A percentile compares a stretch with the other conserved stretches of the same genome.
phyloP scores from a whole-genome alignment of 2,888 invertebrate species.

The Diadegma fenestrale region DNA sequence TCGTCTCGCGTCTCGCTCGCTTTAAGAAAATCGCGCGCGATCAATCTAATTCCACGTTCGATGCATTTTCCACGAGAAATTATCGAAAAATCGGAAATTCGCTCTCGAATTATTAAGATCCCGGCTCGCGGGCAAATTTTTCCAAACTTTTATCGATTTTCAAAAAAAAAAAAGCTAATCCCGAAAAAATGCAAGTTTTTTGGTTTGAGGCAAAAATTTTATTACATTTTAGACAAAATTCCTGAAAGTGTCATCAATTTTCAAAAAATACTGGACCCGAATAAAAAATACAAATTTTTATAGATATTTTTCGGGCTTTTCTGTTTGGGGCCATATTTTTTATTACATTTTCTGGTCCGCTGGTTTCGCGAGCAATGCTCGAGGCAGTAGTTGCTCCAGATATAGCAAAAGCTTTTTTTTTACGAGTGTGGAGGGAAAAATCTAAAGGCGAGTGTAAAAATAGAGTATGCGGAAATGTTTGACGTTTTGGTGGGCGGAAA shows the following conservation, averaged over 20 bases:
- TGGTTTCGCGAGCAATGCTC: conserved; percentile 13
- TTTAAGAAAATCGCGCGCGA: neutral
- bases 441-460: conserved; percentile 41
- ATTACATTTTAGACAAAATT: too few species aligned
- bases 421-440: conserved; percentile 34
- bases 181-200: too few species aligned
- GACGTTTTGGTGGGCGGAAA: conserved; percentile 33
- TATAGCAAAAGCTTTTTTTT: conserved; percentile 36
- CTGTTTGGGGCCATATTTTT: neutral
- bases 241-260: too few species aligned
- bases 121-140: too few species aligned
- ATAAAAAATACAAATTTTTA: neutral
- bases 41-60: conserved; percentile 22
- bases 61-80: neutral
- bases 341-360: neutral
- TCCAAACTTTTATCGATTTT: too few species aligned
- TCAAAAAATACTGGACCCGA: neutral
- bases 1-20: conserved; percentile 8
- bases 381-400: conserved; percentile 22
- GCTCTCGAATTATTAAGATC: neutral
- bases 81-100: neutral
- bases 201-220: too few species aligned
- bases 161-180: too few species aligned
- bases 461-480: conserved; percentile 41
- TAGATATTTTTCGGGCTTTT: neutral